Base-by-base conservation (phyloP, 2,888 invertebrate species). In the Monochamus alternatus region DNA sequence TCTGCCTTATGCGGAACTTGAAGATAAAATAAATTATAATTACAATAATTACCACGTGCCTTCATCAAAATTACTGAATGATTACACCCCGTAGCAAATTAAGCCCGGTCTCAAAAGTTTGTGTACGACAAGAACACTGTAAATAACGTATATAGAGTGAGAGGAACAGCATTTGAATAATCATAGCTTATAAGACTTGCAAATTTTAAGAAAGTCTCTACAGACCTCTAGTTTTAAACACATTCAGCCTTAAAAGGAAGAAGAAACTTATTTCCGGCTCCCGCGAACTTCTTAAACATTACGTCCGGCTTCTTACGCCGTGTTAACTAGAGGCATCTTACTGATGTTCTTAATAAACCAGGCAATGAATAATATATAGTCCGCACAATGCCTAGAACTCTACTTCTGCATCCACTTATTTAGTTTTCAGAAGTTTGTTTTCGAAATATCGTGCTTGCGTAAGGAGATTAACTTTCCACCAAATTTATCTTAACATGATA, bases 221-320 rank as follows among this genome's bases (percentile, higher is more conserved):
- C 68, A 74, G 72, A 67, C 79, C 80, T 78, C 75, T 73, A 79
- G 78, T 77, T 80, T 78, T 75, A 78, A 81, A 78, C 80, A 78
- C 75, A 80, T 80, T 77, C 76, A 73, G 62, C 74, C 75, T 77
- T 68, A 79, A 78, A 81, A 78, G 76, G 77, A 80, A 78, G 78
- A 81, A 77, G 79, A 81, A 55, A 82, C 74, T 82, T 80, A 82
- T 82, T 83, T 82, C 82, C 83, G 81, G 83, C 75, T 79, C 75
- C 78, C 73, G 78, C 69, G 69, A 81, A 82, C 75, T 82, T 83
- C 81, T 82, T 80, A 83, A 82, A 82, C 80, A 78, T 79, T 76
- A 77, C 80, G 80, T 83, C 83, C 83, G 80, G 80, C 64, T 72
- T 47, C 75, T 71, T 69, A 66, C 71, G 73, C 77, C 72, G 77